Evolutionary conservation across 2,113 vertebrate species (phyloP), one percentile per base, ranked within the genome.

Genomic region (Craseonycteris thonglongyai): DNA sequence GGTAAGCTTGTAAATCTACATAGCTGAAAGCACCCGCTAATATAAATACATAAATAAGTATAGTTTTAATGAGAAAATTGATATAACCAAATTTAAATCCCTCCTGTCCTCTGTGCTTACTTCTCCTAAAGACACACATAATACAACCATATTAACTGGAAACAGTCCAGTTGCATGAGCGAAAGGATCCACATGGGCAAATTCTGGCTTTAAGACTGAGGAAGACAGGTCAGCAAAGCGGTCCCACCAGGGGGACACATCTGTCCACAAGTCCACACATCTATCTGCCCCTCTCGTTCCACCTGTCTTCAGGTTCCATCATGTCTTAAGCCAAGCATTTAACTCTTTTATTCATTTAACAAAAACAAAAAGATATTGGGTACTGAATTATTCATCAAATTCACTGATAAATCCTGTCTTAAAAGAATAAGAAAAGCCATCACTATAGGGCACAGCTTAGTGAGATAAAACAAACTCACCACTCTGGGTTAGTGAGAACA

Each of bases 401-500:
- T n/a, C 40, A 3, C 0, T 11, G 28, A 21, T 3, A 24, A 66
- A 56, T 13, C 58, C 68, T 5, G 66, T n/a, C 74, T 63, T 42
- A 69, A 42, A 68, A 47, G 35, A 59, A 30, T 11, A 13, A 68
- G 40, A 33, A 54, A 88, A 49, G 8, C 38, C 45, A 1, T 13
- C 6, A 3, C 22, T 1, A 7, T 4, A 30, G 45, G 71, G 13
- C 28, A 6, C 42, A 4, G 22, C 10, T 35, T 3, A 74, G 19
- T 1, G 24, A 33, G 10, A 21, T 3, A 2, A 12, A 19, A 16
- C 15, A 2, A 30, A 97, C 98, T 97, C 93, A 99, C 99, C 99
- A 99, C 88, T 99, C 99, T 1, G 99, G 97, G 78, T 98, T 98
- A 51, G 99, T 99, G 85, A 99, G 98, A 63, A 98, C 95, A 56